phyloP scores from a whole-genome alignment of 2,797 vertebrate species.

The Thripadectes ignobilis region DNA sequence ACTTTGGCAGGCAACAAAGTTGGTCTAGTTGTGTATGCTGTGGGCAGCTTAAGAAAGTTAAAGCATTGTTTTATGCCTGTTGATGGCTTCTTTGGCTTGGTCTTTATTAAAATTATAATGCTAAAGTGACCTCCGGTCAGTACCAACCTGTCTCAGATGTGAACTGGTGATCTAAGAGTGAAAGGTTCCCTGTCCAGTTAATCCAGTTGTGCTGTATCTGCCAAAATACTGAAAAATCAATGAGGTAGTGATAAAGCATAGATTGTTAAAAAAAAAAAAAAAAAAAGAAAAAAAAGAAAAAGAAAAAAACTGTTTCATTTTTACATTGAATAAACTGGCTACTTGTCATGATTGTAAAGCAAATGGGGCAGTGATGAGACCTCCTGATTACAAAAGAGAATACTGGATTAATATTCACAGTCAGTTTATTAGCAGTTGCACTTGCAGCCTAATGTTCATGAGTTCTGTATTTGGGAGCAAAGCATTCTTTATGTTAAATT shows the following conservation, averaged over 20 bases:
- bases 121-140: slow-evolving; percentile 16
- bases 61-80: slow-evolving; percentile 10
- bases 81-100: background rate
- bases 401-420: background rate
- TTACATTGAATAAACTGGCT: background rate
- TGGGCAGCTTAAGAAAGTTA: slow-evolving; percentile 50
- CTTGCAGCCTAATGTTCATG: background rate
- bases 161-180: slow-evolving; percentile 28
- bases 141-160: slow-evolving; percentile 15
- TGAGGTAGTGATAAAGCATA: background rate
- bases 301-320: background rate
- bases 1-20: slow-evolving; percentile 71
- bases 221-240: slow-evolving; percentile 47
- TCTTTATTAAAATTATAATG: slow-evolving; percentile 31
- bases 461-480: background rate
- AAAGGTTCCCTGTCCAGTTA: slow-evolving; percentile 28
- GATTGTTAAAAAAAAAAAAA: background rate
- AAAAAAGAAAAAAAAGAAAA: background rate
- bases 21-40: slow-evolving; percentile 61
- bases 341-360: background rate
- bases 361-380: background rate
- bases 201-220: slow-evolving; percentile 25
- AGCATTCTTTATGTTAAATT: background rate
- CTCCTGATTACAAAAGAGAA: background rate
- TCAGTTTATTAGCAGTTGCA: background rate